Evolutionary conservation across 2,797 vertebrate species (phyloP), one percentile per base, ranked within the genome.

Genomic region (Pseudocheirus occidentalis): DNA sequence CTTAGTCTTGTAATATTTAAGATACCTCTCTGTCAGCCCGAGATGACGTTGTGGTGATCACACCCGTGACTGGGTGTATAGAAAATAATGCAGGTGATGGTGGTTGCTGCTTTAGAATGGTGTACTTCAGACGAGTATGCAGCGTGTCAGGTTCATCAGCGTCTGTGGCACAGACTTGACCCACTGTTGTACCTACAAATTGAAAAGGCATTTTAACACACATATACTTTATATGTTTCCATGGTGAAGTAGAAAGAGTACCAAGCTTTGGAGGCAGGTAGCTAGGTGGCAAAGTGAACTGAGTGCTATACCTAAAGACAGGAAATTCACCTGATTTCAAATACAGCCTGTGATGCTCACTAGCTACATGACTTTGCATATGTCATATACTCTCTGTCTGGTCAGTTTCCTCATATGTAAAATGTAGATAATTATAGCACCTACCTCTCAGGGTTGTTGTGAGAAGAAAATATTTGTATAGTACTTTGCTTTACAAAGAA

Each of bases 21-120:
- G 73, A 98, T 98, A 99, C 99, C 99, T 99, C 99, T 99, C 99
- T 98, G 96, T 99, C 99, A 91, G 99, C 98, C 29, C 97, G 98
- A 14, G 98, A 96, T 0, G 97, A 97, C 0, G 28, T n/a, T 0
- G 99, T 99, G 90, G 96, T 97, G 92, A 99, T 98, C 93, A 98
- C 97, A 0, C 99, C 99, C 0, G 99, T 98, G 0, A 53, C 27
- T 4, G 98, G 55, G 34, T 99, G 2, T n/a, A 99, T 98, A 54
- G 62, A 89, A 96, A 99, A 99, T 1, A 98, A 90, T 0, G 55
- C 95, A 9, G 40, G 66, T 0, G 93, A 40, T 0, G 97, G 46
- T 0, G 99, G 98, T 0, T 31, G n/a, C 94, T 99, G 99, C 28
- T 96, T 62, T 50, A 98, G 89, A 94, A 99, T 99, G 55, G 95